Base-by-base conservation (phyloP, 1,140 invertebrate species). In the Bombus affinis region DNA sequence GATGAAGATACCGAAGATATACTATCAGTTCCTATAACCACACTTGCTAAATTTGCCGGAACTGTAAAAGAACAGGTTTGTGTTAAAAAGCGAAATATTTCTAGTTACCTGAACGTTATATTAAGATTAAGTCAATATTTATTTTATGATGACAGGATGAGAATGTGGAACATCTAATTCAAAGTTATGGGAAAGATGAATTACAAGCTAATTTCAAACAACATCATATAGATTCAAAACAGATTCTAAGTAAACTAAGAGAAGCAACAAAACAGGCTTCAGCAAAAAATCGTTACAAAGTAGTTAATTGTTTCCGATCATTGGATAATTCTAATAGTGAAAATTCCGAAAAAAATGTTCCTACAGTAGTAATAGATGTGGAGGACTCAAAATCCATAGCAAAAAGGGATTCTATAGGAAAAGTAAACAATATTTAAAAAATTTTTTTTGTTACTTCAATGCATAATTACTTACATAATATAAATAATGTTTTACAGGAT, bases 1-100 rank as follows among this genome's bases (percentile, higher is more conserved):
- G 57, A 70, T 2, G 66, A 89, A 79, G 87, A 88, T 72, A 39
- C 65, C 9, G 76, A 90, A 81, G 68, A 72, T 6, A 53, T 81
- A n/a, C 70, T 86, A 10, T 39, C 85, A 10, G 76, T 65, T 22
- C 81, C 94, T 88, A 66, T 95, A 12, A 95, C 93, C 22, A 92
- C 96, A 65, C 93, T 96, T 78, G 91, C 96, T 0, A 96, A 96
- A 90, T 96, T 96, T 90, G 96, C 96, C 37, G 96, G 96, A 85
- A 96, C 96, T 28, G 90, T 96, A 12, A 90, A 95, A 70, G 91
- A 94, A 92, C 90, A 93, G 77, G 95, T 95, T 53, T 53, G 32
- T 79, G 68, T 66, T 53, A 6, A 93, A 71, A 68, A n/a, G 10
- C 2, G 3, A 42, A 8, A 9, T 83, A 62, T 86, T 42, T 70